Conservation (phyloP, 1,140 invertebrate genomes). For the Acyrthosiphon pisum region DNA sequence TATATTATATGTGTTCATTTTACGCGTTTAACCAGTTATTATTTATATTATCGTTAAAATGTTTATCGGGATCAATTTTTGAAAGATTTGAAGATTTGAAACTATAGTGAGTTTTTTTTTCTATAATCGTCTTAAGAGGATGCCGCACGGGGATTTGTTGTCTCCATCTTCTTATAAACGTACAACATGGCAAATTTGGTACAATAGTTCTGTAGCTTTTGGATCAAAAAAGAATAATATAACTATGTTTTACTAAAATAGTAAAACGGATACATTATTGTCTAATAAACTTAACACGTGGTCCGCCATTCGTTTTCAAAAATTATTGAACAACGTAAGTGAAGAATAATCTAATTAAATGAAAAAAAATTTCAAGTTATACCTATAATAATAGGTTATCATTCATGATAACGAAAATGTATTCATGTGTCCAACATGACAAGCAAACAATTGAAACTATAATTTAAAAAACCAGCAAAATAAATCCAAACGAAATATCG, state of each 20-base stretch:
- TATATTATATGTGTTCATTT: no score
- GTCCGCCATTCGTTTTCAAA: not conserved
- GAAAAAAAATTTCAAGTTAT: not conserved
- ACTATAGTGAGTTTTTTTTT: no score
- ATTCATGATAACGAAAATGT: not conserved
- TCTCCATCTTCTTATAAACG: no score
- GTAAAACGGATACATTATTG: not conserved
- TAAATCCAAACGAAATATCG: conserved; percentile 23
- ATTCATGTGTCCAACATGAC: not conserved
- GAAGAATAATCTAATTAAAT: not conserved
- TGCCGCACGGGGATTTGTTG: no score
- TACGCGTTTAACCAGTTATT: no score
- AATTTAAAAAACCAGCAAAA: conserved; percentile 35
- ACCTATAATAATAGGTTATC: not conserved
- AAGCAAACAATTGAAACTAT: conserved; percentile 15
- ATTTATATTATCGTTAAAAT: no score
- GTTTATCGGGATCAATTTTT: no score
- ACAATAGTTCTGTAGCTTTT: not conserved
- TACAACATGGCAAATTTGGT: not conserved
- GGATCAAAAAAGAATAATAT: not conserved
- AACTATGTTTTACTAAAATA: not conserved
- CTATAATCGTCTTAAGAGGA: no score
- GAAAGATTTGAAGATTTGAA: no score
- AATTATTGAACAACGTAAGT: not conserved
- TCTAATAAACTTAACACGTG: not conserved